These are phyloP conservation scores for Isotomurus palustris DNA, from an alignment of 2,888 invertebrate genomes.

Conservation along the genomic window DNA sequence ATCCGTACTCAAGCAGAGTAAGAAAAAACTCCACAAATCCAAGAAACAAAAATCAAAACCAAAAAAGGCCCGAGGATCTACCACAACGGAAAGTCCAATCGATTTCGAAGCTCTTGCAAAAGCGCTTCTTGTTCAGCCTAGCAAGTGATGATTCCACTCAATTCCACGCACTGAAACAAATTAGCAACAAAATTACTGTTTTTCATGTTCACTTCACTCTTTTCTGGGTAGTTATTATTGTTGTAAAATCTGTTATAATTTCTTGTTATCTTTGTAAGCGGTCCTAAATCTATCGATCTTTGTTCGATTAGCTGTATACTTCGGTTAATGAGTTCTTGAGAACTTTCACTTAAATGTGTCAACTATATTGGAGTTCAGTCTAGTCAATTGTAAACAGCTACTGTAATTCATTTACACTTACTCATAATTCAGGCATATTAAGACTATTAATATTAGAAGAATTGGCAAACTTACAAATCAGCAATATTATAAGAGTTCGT, in stretches of 20 bases:
- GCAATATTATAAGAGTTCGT: too few relatives aligned
- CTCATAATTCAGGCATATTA: too few relatives aligned
- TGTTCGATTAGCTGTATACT: too few relatives aligned
- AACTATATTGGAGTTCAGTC: not conserved
- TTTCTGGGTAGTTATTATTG: not conserved
- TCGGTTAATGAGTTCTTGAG: too few relatives aligned
- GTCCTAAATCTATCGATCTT: too few relatives aligned
- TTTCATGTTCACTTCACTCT: not conserved
- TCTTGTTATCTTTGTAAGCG: not conserved
- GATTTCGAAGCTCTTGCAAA: conserved; percentile 36
- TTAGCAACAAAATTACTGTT: not conserved
- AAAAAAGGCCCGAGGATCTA: conserved; percentile 10
- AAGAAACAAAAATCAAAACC: conserved; percentile 5
- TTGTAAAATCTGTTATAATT: not conserved
- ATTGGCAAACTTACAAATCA: too few relatives aligned
- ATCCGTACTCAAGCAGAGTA: not conserved
- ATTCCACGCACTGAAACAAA: not conserved
- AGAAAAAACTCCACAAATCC: not conserved
- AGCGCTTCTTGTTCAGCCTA: conserved; percentile 23
- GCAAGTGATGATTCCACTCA: not conserved
- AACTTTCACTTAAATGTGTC: not conserved
- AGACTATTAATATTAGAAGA: too few relatives aligned
- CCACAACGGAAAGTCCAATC: conserved; percentile 27
- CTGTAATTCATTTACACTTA: too few relatives aligned
- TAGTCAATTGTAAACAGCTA: not conserved